These are phyloP conservation scores for Echeneis naucrates DNA, from an alignment of 2,797 vertebrate species.

Conservation along the genomic window DNA sequence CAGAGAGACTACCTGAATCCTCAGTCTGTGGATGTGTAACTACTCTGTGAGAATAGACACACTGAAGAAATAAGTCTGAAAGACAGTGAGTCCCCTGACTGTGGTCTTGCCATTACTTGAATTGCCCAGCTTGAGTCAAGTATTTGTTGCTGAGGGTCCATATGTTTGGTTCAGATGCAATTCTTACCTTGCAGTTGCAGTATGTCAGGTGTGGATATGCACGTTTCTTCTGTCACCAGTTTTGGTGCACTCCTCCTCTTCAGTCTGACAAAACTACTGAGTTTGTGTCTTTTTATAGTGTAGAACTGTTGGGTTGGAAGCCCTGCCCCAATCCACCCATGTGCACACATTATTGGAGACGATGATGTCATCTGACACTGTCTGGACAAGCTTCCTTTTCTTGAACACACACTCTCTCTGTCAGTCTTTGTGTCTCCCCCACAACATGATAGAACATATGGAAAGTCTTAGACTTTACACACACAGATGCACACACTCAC, in stretches of 20 bases:
- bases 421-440: constrained; percentile 11
- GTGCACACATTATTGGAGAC: constrained; percentile 46
- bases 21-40: too few species aligned
- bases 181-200: constrained; percentile 51
- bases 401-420: constrained; percentile 29
- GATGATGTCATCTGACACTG: constrained; percentile 74
- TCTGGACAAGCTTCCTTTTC: constrained; percentile 72
- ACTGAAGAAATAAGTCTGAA: too few species aligned
- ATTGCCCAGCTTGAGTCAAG: background rate
- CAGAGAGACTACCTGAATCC: too few species aligned
- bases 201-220: background rate
- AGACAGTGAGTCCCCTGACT: too few species aligned
- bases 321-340: constrained; percentile 12
- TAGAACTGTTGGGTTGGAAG: background rate
- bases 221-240: background rate
- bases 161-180: background rate
- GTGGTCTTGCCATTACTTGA: too few species aligned
- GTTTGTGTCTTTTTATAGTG: constrained; percentile 67
- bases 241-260: constrained; percentile 10
- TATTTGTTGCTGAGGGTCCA: background rate
- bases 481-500: constrained; percentile 9
- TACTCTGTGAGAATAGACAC: too few species aligned
- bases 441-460: constrained; percentile 43
- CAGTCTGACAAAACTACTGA: constrained; percentile 36
- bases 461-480: constrained; percentile 53